Evolutionary conservation across 30 jellyfish, hydroid and myxozoan species (phyloP).

Genomic region (Cassiopea xamachana): DNA sequence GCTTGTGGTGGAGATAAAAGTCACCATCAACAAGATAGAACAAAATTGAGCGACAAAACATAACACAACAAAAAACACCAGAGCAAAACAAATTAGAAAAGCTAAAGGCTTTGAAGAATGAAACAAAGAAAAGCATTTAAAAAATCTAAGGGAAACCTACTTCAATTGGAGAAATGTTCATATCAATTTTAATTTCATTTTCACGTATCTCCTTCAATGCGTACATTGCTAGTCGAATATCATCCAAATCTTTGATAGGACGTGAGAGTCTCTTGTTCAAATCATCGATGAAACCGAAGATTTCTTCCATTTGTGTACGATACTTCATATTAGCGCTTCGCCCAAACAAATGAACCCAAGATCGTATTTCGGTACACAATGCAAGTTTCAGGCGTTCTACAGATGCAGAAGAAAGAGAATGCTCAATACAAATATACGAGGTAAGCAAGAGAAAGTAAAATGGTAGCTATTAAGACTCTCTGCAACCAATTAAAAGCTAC

Average conservation of each 20-base stretch:
- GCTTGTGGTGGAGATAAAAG: too few species aligned
- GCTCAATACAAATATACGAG: too few species aligned
- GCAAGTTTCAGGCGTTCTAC: slow-evolving; percentile 82
- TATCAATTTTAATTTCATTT: slow-evolving; percentile 78
- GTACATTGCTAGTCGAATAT: slow-evolving; percentile 78
- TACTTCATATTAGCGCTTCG: slow-evolving; percentile 77
- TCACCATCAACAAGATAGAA: too few species aligned
- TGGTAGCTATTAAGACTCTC: too few species aligned
- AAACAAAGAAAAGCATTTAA: too few species aligned
- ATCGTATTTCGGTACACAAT: slow-evolving; percentile 77
- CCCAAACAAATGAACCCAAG: slow-evolving; percentile 87
- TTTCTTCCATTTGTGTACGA: slow-evolving; percentile 72
- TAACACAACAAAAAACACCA: too few species aligned
- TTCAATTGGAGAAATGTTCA: slow-evolving; percentile 89
- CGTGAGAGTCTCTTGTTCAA: slow-evolving; percentile 60
- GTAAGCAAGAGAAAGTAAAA: too few species aligned
- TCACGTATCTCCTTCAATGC: slow-evolving; percentile 81
- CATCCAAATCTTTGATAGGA: slow-evolving; percentile 85
- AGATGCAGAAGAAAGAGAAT: background rate
- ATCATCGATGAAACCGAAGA: slow-evolving; percentile 65
- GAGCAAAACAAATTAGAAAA: background rate
- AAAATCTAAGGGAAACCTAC: slow-evolving; percentile 22
- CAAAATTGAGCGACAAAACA: too few species aligned
- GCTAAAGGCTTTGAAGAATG: background rate
- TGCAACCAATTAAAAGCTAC: too few species aligned